A percentile compares a stretch with the other conserved stretches of the same genome.
These are phyloP conservation scores for Ctenoplectra terminalis DNA, from an alignment of 1,140 invertebrate genomes.

Conservation along the genomic window DNA sequence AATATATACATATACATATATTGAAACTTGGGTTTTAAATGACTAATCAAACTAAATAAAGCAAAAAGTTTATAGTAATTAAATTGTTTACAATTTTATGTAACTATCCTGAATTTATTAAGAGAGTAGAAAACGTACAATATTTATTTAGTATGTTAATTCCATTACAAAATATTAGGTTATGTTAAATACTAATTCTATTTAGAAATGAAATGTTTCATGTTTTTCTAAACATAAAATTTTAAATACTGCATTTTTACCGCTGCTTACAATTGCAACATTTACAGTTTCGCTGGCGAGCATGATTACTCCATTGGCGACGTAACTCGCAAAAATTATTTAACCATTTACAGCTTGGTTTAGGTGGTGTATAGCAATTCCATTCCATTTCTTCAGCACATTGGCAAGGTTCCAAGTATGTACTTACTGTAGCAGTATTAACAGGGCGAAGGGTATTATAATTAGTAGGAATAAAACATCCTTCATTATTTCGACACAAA, in stretches of 20 bases:
- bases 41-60: no score
- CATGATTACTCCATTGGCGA: slow-evolving; percentile 77
- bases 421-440: slow-evolving; percentile 49
- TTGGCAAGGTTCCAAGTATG: slow-evolving; percentile 69
- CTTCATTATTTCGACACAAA: slow-evolving; percentile 65
- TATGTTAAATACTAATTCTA: no score
- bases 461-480: slow-evolving; percentile 54
- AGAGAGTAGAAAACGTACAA: no score
- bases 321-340: slow-evolving; percentile 73
- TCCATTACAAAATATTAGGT: no score
- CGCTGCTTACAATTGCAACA: slow-evolving; percentile 68
- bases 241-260: slow-evolving; percentile 52
- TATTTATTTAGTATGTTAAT: no score
- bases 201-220: no score
- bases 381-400: slow-evolving; percentile 76
- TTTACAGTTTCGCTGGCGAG: slow-evolving; percentile 66
- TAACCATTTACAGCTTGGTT: slow-evolving; percentile 73
- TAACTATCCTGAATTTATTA: no score
- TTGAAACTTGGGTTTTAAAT: no score
- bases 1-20: no score
- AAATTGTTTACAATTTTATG: no score
- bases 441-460: slow-evolving; percentile 57
- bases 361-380: slow-evolving; percentile 75
- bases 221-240: background rate
- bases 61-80: no score